Evolutionary conservation across 2,797 vertebrate species (phyloP).

Genomic region (Pachyuromys duprasi): DNA sequence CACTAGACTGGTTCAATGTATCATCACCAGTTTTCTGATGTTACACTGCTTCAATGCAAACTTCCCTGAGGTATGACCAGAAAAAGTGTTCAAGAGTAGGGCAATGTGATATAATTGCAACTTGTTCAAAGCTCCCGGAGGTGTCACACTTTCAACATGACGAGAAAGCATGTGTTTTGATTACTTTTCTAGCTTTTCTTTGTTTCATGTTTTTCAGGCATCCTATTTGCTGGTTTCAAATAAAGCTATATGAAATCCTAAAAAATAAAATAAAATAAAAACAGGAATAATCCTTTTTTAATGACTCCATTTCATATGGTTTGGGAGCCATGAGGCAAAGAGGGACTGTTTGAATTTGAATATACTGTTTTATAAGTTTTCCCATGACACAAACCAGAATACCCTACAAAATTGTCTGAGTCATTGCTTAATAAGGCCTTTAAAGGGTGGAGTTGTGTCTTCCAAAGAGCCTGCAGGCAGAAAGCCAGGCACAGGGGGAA

Average conservation of each 20-base stretch:
- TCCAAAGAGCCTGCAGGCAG: neutral
- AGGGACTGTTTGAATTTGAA: neutral
- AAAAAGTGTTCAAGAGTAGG: neutral
- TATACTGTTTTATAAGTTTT: neutral
- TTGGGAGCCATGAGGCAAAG: neutral
- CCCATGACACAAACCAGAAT: neutral
- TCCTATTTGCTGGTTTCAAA: neutral
- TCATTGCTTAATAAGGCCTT: neutral
- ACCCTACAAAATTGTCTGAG: neutral
- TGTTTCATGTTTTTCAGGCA: neutral
- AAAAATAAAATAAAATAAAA: neutral
- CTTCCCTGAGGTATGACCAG: neutral
- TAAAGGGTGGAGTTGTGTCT: neutral
- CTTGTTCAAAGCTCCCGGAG: neutral
- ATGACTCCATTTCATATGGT: neutral
- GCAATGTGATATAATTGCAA: neutral
- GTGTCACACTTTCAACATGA: neutral
- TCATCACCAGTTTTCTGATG: neutral
- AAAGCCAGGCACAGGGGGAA: neutral
- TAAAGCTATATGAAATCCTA: neutral
- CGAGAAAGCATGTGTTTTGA: neutral
- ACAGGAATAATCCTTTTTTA: neutral
- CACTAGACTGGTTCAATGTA: neutral
- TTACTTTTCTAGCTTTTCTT: neutral
- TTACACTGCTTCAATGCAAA: neutral